phyloP scores from a whole-genome alignment of 2,888 invertebrate species.

The Amphimallon solstitiale region DNA sequence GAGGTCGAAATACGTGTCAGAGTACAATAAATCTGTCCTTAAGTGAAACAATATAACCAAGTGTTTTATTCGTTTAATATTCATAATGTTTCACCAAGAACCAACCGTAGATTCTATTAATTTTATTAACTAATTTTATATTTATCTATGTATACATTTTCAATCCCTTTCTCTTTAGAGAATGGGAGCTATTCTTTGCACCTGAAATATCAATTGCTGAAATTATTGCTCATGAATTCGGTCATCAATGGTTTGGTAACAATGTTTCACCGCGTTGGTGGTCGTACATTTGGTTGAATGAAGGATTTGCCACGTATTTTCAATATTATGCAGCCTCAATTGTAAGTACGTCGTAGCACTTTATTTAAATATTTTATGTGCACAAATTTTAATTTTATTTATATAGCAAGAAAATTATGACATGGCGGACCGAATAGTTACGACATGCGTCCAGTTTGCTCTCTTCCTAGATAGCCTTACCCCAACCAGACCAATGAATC shows the following conservation, averaged over 20 bases:
- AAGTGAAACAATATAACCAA: no score
- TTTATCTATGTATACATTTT: background rate
- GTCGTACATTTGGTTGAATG: slow-evolving; percentile 79
- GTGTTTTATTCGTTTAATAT: no score
- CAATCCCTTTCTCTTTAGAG: no score
- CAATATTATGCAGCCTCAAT: slow-evolving; percentile 73
- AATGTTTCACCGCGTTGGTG: slow-evolving; percentile 80
- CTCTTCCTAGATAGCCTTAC: slow-evolving; percentile 67
- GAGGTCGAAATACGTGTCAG: no score
- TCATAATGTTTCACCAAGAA: no score
- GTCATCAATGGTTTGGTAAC: slow-evolving; percentile 87
- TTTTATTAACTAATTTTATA: no score
- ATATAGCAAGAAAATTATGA: slow-evolving; percentile 9
- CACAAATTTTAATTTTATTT: no score
- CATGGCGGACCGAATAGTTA: slow-evolving; percentile 34
- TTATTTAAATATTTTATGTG: slow-evolving; percentile 59
- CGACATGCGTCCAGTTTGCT: background rate
- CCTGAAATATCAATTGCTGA: no score
- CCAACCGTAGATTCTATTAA: no score
- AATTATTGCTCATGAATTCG: slow-evolving; percentile 79
- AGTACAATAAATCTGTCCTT: no score
- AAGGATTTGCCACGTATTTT: slow-evolving; percentile 79
- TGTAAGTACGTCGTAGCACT: slow-evolving; percentile 63
- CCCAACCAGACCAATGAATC: slow-evolving; percentile 65
- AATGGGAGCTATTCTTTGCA: no score